Evolutionary conservation across 2,113 vertebrate genomes (phyloP).

Genomic region (Dicrurus megarhynchus): DNA sequence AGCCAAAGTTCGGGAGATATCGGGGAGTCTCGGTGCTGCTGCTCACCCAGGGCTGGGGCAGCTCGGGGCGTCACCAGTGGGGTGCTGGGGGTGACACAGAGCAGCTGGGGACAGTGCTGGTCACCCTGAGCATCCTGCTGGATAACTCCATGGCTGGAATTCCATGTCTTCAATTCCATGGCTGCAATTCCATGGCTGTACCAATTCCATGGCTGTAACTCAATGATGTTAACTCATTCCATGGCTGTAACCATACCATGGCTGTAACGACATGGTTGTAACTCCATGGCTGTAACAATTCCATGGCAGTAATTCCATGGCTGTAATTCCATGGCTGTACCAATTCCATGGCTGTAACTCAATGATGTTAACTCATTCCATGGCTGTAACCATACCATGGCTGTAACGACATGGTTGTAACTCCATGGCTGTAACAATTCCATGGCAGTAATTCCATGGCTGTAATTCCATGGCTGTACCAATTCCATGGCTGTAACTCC

Average conservation of each 20-base stretch:
- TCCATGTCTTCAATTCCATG: too few species aligned
- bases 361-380: too few species aligned
- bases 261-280: not conserved
- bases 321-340: not conserved
- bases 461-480: not conserved
- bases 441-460: too few species aligned
- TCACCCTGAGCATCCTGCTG: not conserved
- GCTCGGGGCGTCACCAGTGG: not conserved
- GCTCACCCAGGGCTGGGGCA: not conserved
- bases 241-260: too few species aligned
- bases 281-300: too few species aligned
- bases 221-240: not conserved
- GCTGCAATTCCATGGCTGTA: too few species aligned
- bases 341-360: not conserved
- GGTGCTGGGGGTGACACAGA: not conserved
- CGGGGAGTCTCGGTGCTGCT: accelerated
- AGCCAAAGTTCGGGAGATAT: not conserved
- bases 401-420: not conserved
- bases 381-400: not conserved
- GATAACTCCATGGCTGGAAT: not conserved
- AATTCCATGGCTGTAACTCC: not conserved
- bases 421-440: not conserved
- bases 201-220: not conserved
- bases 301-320: too few species aligned
- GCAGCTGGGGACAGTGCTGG: not conserved